Base-by-base conservation (phyloP, 2,113 vertebrate genomes). In the Pterocles burchelli region DNA sequence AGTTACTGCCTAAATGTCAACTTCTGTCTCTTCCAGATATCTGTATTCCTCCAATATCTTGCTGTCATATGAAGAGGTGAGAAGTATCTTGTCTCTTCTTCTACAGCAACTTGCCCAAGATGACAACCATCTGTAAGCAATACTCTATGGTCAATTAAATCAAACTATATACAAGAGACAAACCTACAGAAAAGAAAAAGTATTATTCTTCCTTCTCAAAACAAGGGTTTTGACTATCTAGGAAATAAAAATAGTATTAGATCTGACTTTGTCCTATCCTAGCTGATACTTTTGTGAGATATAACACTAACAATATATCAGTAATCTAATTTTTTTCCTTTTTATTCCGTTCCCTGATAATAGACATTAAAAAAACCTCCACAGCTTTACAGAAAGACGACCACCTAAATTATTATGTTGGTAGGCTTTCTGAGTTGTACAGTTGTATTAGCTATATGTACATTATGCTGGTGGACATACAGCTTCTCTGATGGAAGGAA, bases 291-390 rank as follows among this genome's bases (percentile, higher is more conserved):
- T 54, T 54, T 8, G 10, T 52, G 61, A 89, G 28, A 65, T 61
- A 57, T 75, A 62, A 49, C 13, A 48, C 5, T 24, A 3, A 59
- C 19, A 81, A 45, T 11, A 28, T 21, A 61, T 21, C 29, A 61
- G 12, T 2, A 0, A 1, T 20, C 8, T 28, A 2, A 1, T 41
- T 66, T 52, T 79, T 61, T 66, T 13, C 3, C 6, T 66, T 78
- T 67, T 72, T 38, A 36, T 82, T 82, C 75, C 6, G 15, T 67
- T 79, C 8, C 2, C 5, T 76, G 58, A 52, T 63, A 71, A 45
- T 2, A 85, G 31, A 33, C 10, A 17, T 68, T 38, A 25, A 36
- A 65, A 62, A 85, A 79, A 28, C 8, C 8, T 29, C 17, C 21
- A 4, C 15, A 88, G 18, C 4, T 77, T 43, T 73, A 73, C 29